A percentile compares a stretch with the other conserved stretches of the same genome.
Evolutionary conservation across 2,797 vertebrate species (phyloP).

Genomic region (Poecilia wingei): DNA sequence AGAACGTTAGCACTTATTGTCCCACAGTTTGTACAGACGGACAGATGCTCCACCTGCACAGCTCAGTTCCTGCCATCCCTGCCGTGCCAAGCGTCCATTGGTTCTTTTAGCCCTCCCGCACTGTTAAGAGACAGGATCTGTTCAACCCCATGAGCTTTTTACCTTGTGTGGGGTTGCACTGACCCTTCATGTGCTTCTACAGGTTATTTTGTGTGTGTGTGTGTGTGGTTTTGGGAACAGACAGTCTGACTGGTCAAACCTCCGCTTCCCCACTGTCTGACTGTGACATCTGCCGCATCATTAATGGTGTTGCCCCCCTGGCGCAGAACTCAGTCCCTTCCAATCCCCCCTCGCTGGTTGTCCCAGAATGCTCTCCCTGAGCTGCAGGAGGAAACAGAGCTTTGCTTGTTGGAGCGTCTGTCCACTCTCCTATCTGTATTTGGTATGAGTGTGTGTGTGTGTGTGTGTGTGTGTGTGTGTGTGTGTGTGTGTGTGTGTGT

Average conservation of each 20-base stretch:
- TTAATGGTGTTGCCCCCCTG: neutral
- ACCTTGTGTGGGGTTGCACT: no score
- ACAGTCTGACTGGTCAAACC: no score
- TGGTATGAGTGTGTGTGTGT: neutral
- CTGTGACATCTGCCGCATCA: neutral
- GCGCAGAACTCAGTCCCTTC: no score
- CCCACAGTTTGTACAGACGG: conserved; percentile 72
- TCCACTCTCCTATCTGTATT: conserved; percentile 52
- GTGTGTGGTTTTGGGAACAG: no score
- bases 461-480: neutral
- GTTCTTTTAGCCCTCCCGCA: neutral
- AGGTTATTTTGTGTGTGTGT: no score
- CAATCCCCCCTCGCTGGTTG: neutral
- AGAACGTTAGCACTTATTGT: conserved; percentile 69
- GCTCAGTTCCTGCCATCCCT: conserved; percentile 10
- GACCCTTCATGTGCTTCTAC: no score
- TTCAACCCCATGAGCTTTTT: no score
- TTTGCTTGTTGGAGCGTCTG: conserved; percentile 54
- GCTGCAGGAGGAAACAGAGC: conserved; percentile 33
- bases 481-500: neutral
- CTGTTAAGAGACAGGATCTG: no score
- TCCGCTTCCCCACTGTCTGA: no score
- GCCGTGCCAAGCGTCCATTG: neutral
- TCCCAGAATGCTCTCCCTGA: neutral
- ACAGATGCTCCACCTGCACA: conserved; percentile 53